phyloP scores from a whole-genome alignment of 2,888 invertebrate genomes.

The Syrista parreyssii region DNA sequence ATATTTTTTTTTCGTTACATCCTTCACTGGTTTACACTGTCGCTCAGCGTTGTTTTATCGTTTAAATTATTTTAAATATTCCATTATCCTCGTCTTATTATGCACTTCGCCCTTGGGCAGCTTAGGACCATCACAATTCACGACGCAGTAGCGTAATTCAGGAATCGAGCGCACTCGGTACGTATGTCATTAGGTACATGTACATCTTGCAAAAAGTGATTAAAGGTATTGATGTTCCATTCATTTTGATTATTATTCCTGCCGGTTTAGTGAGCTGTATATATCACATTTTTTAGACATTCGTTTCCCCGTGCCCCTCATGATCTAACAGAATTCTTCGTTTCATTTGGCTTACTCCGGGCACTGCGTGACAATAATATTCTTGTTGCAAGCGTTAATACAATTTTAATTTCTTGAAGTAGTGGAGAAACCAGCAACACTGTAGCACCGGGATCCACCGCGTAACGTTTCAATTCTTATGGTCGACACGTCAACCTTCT shows the following conservation, averaged over 20 bases:
- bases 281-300: slow-evolving; percentile 47
- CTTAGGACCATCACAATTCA: slow-evolving; percentile 56
- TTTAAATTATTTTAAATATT: slow-evolving; percentile 17
- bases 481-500: neutral
- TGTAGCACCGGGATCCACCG: neutral
- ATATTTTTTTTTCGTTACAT: slow-evolving; percentile 14
- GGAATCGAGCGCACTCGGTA: neutral
- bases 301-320: slow-evolving; percentile 25
- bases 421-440: neutral
- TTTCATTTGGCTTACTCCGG: neutral
- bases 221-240: neutral
- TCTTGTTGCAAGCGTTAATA: neutral
- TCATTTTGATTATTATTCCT: slow-evolving; percentile 23
- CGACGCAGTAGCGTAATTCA: slow-evolving; percentile 24
- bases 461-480: neutral
- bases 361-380: neutral
- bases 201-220: slow-evolving; percentile 10
- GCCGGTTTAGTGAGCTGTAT: slow-evolving; percentile 34
- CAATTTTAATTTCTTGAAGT: neutral
- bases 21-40: slow-evolving; percentile 48
- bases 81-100: slow-evolving; percentile 40
- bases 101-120: slow-evolving; percentile 58
- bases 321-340: neutral
- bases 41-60: slow-evolving; percentile 20
- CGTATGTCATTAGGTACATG: neutral